Base-by-base conservation (phyloP, 1,140 invertebrate species). In the Bombus difficillimus region DNA sequence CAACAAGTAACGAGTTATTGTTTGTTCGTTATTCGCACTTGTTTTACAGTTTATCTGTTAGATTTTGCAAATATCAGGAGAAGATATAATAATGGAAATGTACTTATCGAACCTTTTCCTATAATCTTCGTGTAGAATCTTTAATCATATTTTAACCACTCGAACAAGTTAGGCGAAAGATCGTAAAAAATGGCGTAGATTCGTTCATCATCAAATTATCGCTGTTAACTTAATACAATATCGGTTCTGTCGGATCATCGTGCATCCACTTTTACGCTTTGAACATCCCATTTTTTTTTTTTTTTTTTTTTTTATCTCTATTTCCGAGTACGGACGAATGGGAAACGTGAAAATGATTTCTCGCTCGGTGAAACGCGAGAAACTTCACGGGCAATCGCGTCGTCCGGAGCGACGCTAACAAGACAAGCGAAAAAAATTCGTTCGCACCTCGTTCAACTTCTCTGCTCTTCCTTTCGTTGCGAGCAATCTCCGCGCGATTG, bases 371-470 rank as follows among this genome's bases (percentile, higher is more conserved):
- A 41, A 53, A 34, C 62, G 25, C 28, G n/a, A 34, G 3, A 28
- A 41, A 34, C n/a, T 43, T 69, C 47, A 32, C 13, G 37, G 43
- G 10, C 64, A 25, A 78, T 74, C 64, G 74, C 43, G 37, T 77
- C 82, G 28, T n/a, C 25, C 8, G 10, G n/a, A 9, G 32, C 39
- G 37, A 78, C 47, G 64, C 34, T 78, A 68, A 83, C 82, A 78
- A 83, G 82, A 78, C 74, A 59, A 69, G 74, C 41, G 37, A 32
- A 73, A 83, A 83, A 78, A 78, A 83, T 77, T 78, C 28, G 73
- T 68, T 83, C 62, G 34, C 62, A 69, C 73, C n/a, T 32, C 47
- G 37, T 32, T 9, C 72, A 32, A 53, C 28, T 82, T 64, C 57
- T 5, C 34, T 10, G 18, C 18, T 4, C 28, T 47, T 69, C 32